A percentile compares a stretch with the other conserved stretches of the same genome.
These are phyloP conservation scores for Camptogramma bilineatum DNA, from an alignment of 2,888 invertebrate species.

Conservation along the genomic window DNA sequence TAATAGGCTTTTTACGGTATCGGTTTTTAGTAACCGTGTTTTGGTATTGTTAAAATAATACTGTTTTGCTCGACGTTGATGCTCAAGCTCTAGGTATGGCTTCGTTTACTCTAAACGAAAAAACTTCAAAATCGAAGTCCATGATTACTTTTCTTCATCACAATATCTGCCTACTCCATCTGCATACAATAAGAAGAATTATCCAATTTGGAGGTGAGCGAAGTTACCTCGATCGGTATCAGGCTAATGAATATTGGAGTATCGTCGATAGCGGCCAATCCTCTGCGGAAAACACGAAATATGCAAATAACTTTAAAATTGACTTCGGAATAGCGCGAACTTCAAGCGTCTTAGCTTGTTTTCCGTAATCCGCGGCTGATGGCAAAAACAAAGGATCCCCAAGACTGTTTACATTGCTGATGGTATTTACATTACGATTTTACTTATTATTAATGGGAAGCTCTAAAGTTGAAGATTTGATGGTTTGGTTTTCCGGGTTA, in stretches of 20 bases:
- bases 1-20: slow-evolving; percentile 18
- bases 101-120: not conserved
- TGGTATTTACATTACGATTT: slow-evolving; percentile 36
- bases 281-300: slow-evolving; percentile 64
- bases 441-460: slow-evolving; percentile 35
- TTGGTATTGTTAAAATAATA: not conserved
- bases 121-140: not conserved
- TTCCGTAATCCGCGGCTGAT: slow-evolving; percentile 39
- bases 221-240: slow-evolving; percentile 46
- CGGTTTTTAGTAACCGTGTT: not conserved
- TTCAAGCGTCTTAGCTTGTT: slow-evolving; percentile 45
- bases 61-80: not conserved
- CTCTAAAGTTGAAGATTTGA: slow-evolving; percentile 28
- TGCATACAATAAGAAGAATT: slow-evolving; percentile 22
- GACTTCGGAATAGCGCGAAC: slow-evolving; percentile 59
- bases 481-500: slow-evolving; percentile 21
- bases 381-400: slow-evolving; percentile 36
- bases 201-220: slow-evolving; percentile 26
- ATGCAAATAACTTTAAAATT: slow-evolving; percentile 74
- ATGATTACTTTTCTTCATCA: slow-evolving; percentile 11
- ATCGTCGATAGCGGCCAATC: slow-evolving; percentile 50
- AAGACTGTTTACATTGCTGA: slow-evolving; percentile 36
- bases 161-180: not conserved
- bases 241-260: slow-evolving; percentile 56
- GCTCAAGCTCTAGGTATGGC: not conserved